Conservation (phyloP, 2,113 vertebrate genomes). For the Burhinus oedicnemus region DNA sequence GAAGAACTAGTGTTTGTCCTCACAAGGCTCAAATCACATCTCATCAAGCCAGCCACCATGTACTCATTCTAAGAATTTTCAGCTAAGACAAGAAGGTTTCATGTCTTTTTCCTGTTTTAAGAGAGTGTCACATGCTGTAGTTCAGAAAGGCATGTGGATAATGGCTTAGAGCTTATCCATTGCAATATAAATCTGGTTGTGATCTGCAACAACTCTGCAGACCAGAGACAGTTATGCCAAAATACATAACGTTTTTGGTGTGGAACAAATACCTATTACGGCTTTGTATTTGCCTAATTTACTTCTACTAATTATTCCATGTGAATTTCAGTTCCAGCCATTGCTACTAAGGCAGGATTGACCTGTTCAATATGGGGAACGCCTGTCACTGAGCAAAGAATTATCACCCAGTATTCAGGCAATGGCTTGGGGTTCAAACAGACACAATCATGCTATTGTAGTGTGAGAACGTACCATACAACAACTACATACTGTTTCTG, state of each 20-base stretch:
- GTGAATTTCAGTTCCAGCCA: background rate
- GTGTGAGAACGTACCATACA: background rate
- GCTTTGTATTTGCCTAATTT: background rate
- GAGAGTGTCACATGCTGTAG: background rate
- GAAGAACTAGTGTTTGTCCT: background rate
- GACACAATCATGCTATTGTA: background rate
- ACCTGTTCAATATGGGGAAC: background rate
- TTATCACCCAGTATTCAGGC: background rate
- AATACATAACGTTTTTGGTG: background rate
- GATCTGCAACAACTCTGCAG: background rate
- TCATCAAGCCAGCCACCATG: background rate
- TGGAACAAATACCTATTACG: background rate
- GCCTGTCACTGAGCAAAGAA: background rate
- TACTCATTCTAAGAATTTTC: background rate
- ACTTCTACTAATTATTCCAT: background rate
- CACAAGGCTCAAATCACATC: background rate
- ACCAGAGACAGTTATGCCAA: background rate
- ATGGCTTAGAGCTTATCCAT: background rate
- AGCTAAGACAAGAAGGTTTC: background rate
- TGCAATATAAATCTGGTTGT: background rate
- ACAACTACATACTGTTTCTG: background rate
- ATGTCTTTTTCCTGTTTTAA: background rate
- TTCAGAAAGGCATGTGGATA: background rate
- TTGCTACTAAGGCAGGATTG: background rate
- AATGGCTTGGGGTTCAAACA: background rate